Evolutionary conservation across 2,888 invertebrate genomes (phyloP).

Genomic region (Dascillus cervinus): DNA sequence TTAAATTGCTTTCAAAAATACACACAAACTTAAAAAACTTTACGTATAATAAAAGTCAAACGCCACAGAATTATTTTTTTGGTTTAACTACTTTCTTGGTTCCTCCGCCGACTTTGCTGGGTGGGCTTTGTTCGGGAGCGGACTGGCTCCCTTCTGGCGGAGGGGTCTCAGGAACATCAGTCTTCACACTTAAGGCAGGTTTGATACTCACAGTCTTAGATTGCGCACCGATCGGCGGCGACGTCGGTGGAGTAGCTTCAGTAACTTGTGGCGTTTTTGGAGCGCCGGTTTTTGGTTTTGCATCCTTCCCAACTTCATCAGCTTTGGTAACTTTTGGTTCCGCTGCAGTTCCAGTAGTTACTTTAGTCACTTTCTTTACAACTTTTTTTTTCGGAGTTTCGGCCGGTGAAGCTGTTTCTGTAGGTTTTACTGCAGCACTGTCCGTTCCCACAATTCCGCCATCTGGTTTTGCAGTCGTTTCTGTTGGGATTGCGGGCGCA

Average conservation of each 20-base stretch:
- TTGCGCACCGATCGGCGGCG: neutral
- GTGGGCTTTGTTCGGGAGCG: too few relatives aligned
- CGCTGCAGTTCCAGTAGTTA: constrained; percentile 18
- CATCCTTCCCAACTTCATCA: constrained; percentile 1
- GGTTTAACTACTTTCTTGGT: neutral
- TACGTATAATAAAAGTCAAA: too few relatives aligned
- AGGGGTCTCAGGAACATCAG: neutral
- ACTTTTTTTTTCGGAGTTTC: constrained; percentile 1
- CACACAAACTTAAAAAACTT: too few relatives aligned
- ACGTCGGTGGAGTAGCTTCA: too few relatives aligned
- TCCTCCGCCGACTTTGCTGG: neutral
- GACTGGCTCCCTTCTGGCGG: neutral
- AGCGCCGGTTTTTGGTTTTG: constrained; percentile 1
- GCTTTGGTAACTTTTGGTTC: constrained; percentile 19
- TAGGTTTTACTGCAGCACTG: constrained; percentile 30
- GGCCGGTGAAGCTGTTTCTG: constrained; percentile 19
- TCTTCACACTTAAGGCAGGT: neutral
- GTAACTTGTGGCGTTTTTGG: too few relatives aligned
- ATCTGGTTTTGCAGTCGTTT: constrained; percentile 5
- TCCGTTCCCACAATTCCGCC: constrained; percentile 3
- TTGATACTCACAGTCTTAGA: neutral
- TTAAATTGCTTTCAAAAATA: too few relatives aligned
- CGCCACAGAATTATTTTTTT: neutral
- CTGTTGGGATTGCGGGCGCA: constrained; percentile 1
- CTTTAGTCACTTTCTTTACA: neutral